Percentiles rank a stretch among this genome's conserved stretches.
These are phyloP conservation scores for Acanthurus leucopareius DNA, from an alignment of 2,797 vertebrate species.

Conservation along the genomic window DNA sequence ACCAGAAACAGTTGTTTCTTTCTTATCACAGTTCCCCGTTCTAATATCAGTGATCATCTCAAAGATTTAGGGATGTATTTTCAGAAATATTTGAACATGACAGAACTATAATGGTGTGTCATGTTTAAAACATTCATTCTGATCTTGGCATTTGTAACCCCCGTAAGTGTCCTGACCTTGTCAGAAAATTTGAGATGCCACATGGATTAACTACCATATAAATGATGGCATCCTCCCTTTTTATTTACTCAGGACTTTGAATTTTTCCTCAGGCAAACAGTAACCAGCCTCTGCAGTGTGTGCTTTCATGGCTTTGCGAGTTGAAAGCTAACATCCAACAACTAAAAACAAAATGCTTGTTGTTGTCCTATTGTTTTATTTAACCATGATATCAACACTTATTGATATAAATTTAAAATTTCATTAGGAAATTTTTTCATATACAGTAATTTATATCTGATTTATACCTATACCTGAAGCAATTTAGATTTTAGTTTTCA, in stretches of 20 bases:
- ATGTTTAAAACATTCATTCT: conserved; percentile 47
- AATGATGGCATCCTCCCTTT: conserved; percentile 16
- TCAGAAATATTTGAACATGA: conserved; percentile 71
- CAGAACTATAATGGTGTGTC: conserved; percentile 73
- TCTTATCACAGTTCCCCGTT: conserved; percentile 51
- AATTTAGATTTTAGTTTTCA: not conserved
- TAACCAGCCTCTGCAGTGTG: not conserved
- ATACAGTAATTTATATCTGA: not conserved
- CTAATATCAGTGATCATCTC: conserved; percentile 66
- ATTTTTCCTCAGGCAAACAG: not conserved
- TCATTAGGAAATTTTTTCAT: not conserved
- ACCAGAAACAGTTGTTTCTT: conserved; percentile 48
- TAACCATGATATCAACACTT: not conserved
- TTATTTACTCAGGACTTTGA: not conserved
- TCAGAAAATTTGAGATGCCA: conserved; percentile 9
- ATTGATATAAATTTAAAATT: not conserved
- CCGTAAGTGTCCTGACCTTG: not conserved
- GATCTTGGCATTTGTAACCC: conserved; percentile 25
- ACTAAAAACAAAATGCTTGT: conserved; percentile 6
- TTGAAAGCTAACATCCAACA: conserved; percentile 5
- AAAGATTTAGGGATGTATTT: conserved; percentile 74
- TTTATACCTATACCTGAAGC: too few species aligned
- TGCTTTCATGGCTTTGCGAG: conserved; percentile 1
- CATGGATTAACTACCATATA: conserved; percentile 11
- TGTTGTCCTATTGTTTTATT: conserved; percentile 19